Conservation (phyloP, 2,797 vertebrate genomes). For the Decapterus maruadsi region DNA sequence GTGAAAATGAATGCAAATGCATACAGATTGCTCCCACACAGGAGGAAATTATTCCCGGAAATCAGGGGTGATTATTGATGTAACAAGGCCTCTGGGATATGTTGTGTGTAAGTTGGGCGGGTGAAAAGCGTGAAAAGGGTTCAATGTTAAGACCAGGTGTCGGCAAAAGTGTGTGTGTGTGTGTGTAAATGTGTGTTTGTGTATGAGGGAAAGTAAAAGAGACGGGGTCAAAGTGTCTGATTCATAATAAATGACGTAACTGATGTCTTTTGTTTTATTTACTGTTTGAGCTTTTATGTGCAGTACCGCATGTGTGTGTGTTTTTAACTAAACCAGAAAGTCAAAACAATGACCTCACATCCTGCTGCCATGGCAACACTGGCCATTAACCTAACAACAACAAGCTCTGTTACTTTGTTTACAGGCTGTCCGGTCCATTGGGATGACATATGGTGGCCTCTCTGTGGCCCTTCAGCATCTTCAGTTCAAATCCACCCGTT, state of each 20-base stretch:
- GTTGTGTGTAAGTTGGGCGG: conserved; percentile 18
- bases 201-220: neutral
- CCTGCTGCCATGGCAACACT: conserved; percentile 47
- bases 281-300: neutral
- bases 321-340: conserved; percentile 35
- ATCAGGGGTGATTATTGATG: conserved; percentile 67
- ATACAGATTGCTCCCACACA: conserved; percentile 67
- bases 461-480: conserved; percentile 38
- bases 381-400: conserved; percentile 44
- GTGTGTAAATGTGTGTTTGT: conserved; percentile 11
- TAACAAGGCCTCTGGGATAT: conserved; percentile 51
- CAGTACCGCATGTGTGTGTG: neutral
- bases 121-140: conserved; percentile 33
- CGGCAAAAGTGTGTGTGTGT: neutral
- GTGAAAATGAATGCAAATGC: conserved; percentile 55
- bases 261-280: conserved; percentile 21
- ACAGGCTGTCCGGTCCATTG: conserved; percentile 32
- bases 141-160: conserved; percentile 60
- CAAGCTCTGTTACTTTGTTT: conserved; percentile 61
- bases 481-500: conserved; percentile 49
- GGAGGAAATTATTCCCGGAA: conserved; percentile 69
- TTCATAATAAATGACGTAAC: conserved; percentile 2
- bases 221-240: neutral
- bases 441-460: conserved; percentile 46
- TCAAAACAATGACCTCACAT: conserved; percentile 61